These are phyloP conservation scores for Panulirus ornatus DNA, from an alignment of 1,140 invertebrate species.

Conservation along the genomic window DNA sequence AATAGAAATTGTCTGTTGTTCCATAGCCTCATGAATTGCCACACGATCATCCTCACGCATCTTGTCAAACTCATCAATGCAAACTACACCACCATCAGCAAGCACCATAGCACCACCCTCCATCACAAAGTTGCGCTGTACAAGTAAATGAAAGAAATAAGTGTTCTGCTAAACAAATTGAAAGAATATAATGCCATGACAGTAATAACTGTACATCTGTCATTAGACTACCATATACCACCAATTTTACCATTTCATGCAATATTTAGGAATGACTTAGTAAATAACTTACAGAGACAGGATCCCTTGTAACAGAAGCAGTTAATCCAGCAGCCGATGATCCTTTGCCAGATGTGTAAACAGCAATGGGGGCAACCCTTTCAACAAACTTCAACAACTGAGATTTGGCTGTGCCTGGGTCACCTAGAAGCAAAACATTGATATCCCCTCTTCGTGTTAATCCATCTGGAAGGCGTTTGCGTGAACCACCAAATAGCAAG, in stretches of 20 bases:
- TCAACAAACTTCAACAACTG: constrained; percentile 99
- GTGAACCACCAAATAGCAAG: constrained; percentile 93
- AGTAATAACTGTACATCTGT: too few species aligned
- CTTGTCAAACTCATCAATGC: constrained; percentile 99
- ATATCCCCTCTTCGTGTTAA: constrained; percentile 97
- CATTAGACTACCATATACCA: too few species aligned
- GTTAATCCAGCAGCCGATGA: constrained; percentile 99
- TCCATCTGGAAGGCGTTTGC: constrained; percentile 96
- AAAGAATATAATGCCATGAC: not conserved
- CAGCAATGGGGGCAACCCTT: constrained; percentile 94
- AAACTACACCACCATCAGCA: constrained; percentile 99
- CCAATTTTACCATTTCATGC: too few species aligned
- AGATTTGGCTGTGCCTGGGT: constrained; percentile 99
- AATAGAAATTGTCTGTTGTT: constrained; percentile 99
- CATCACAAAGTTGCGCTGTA: constrained; percentile 97
- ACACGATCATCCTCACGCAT: constrained; percentile 99
- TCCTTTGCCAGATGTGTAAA: constrained; percentile 99
- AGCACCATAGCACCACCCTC: constrained; percentile 99
- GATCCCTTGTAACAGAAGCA: constrained; percentile 97
- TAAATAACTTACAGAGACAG: constrained; percentile 85
- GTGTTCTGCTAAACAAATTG: constrained; percentile 33
- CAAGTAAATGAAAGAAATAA: constrained; percentile 55
- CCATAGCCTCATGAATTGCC: constrained; percentile 99
- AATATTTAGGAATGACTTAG: not conserved
- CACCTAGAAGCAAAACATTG: constrained; percentile 96